These are phyloP conservation scores for Lota lota DNA, from an alignment of 2,113 vertebrate species.

Conservation along the genomic window DNA sequence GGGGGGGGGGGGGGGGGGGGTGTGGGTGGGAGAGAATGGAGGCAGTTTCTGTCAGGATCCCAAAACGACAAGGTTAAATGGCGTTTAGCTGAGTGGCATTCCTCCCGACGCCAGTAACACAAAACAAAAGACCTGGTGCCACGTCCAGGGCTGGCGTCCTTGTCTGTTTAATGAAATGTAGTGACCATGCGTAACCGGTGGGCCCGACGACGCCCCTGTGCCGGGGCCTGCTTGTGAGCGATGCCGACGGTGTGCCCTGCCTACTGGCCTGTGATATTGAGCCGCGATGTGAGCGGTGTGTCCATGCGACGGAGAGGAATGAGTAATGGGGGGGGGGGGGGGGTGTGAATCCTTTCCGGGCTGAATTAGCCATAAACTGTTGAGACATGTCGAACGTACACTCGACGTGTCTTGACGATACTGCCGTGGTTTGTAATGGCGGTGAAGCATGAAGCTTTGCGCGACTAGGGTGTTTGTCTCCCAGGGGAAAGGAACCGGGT, in stretches of 20 bases:
- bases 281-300: background rate
- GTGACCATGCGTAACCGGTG: slow-evolving; percentile 45
- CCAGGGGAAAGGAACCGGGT: too few species aligned
- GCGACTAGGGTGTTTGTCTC: too few species aligned
- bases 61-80: slow-evolving; percentile 60
- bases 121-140: slow-evolving; percentile 15
- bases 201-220: slow-evolving; percentile 36
- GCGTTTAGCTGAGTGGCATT: slow-evolving; percentile 37
- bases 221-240: slow-evolving; percentile 12
- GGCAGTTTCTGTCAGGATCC: slow-evolving; percentile 44
- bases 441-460: too few species aligned
- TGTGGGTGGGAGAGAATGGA: background rate
- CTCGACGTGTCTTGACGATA: too few species aligned
- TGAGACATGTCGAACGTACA: too few species aligned
- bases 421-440: too few species aligned
- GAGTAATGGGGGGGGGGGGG: slow-evolving; percentile 9
- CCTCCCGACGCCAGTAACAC: slow-evolving; percentile 46
- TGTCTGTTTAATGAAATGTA: slow-evolving; percentile 65
- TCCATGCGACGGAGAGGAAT: background rate
- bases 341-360: too few species aligned
- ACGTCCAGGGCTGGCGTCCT: slow-evolving; percentile 48
- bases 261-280: slow-evolving; percentile 13
- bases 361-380: too few species aligned
- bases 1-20: background rate
- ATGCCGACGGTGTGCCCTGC: slow-evolving; percentile 24